A percentile compares a stretch with the other conserved stretches of the same genome.
Evolutionary conservation across 2,888 invertebrate species (phyloP).

Genomic region (Minunthozetes semirufus): DNA sequence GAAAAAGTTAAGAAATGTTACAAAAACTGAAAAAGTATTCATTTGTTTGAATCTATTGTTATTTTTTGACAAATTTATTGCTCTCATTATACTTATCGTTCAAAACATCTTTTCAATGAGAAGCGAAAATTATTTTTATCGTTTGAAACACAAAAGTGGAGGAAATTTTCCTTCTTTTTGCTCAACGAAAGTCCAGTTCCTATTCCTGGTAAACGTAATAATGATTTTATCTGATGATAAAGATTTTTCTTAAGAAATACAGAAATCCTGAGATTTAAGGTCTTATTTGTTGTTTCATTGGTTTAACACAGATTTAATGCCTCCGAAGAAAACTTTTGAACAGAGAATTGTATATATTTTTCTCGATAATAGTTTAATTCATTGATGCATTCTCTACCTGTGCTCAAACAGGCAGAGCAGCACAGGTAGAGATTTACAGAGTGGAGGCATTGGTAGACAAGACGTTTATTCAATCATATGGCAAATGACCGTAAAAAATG

Average conservation of each 20-base stretch:
- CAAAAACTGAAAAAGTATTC: not conserved
- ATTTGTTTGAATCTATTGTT: no score
- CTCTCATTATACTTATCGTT: constrained; percentile 1
- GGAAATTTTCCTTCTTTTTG: not conserved
- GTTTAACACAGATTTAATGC: no score
- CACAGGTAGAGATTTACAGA: not conserved
- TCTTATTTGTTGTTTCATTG: no score
- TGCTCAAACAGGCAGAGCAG: not conserved
- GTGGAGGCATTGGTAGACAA: not conserved
- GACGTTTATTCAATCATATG: not conserved
- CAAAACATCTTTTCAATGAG: not conserved
- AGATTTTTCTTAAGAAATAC: no score
- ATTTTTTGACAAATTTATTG: constrained; percentile 5
- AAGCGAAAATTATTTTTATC: not conserved
- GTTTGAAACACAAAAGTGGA: not conserved
- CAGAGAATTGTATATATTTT: no score
- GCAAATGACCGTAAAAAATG: constrained; percentile 25
- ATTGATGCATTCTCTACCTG: constrained; percentile 18
- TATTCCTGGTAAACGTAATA: no score
- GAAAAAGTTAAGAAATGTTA: not conserved
- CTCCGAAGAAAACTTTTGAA: no score
- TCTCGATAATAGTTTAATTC: constrained; percentile 20
- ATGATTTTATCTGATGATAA: no score
- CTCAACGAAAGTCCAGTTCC: not conserved
- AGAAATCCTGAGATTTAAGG: no score